Conservation (phyloP, 2,113 vertebrate species). For the Corydoras sp. region DNA sequence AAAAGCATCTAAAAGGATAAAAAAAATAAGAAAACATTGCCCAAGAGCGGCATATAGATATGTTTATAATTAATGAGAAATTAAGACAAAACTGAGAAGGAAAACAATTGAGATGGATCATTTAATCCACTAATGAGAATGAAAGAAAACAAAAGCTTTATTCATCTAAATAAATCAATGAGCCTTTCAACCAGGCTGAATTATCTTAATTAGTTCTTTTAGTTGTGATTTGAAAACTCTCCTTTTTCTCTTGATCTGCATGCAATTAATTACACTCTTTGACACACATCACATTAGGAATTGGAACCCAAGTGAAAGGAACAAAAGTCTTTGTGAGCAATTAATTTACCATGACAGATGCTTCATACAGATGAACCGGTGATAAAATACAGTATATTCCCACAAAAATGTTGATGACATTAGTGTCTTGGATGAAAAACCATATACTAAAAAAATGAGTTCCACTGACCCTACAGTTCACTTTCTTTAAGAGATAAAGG, state of each 20-base stretch:
- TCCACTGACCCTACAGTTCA: slow-evolving; percentile 18
- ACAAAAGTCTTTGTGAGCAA: slow-evolving; percentile 13
- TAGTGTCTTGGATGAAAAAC: neutral
- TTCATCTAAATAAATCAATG: slow-evolving; percentile 54
- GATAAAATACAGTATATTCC: slow-evolving; percentile 8
- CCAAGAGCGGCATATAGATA: slow-evolving; percentile 21
- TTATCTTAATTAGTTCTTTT: slow-evolving; percentile 56
- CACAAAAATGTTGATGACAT: neutral
- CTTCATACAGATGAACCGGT: neutral
- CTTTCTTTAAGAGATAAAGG: slow-evolving; percentile 17
- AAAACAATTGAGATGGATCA: slow-evolving; percentile 50
- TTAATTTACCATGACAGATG: slow-evolving; percentile 9
- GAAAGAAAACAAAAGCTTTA: slow-evolving; percentile 53
- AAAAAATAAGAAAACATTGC: slow-evolving; percentile 13
- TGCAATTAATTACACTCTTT: slow-evolving; percentile 26
- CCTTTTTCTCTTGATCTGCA: slow-evolving; percentile 20
- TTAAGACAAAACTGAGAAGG: slow-evolving; percentile 41
- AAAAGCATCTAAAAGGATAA: slow-evolving; percentile 33
- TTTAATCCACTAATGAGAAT: slow-evolving; percentile 48
- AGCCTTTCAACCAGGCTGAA: slow-evolving; percentile 51
- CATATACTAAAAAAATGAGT: neutral
- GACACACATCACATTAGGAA: slow-evolving; percentile 10
- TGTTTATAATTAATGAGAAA: slow-evolving; percentile 38
- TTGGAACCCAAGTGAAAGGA: slow-evolving; percentile 11
- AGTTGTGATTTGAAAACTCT: slow-evolving; percentile 51